phyloP scores from a whole-genome alignment of 2,113 vertebrate genomes.

The Triplophysa dalaica region DNA sequence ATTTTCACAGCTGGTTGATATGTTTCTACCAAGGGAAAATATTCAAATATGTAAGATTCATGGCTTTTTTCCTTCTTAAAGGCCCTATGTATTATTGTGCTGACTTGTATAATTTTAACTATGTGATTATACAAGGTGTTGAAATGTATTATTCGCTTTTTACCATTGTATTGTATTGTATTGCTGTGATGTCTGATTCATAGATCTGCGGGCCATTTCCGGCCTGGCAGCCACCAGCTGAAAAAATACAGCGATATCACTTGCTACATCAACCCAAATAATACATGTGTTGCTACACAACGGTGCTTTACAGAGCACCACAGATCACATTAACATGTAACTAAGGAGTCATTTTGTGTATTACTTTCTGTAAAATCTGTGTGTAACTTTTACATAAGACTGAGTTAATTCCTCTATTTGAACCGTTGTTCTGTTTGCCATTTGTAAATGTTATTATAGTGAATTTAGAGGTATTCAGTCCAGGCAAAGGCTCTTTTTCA shows the following conservation, averaged over 20 bases:
- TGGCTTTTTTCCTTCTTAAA: no score
- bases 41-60: no score
- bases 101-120: no score
- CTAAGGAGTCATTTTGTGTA: background rate
- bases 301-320: background rate
- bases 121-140: no score
- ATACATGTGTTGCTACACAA: background rate
- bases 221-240: background rate
- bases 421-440: background rate
- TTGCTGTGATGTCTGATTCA: no score
- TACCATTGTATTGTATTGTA: no score
- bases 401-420: background rate
- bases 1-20: no score
- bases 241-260: background rate
- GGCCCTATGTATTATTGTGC: no score
- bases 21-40: no score
- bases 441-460: background rate
- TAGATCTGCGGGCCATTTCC: no score
- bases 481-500: background rate
- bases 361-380: background rate
- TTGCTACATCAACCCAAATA: background rate
- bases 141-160: no score
- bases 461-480: background rate
- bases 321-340: background rate
- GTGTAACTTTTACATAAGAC: background rate